A percentile compares a stretch with the other conserved stretches of the same genome.
Evolutionary conservation across 92 coral and sea anemone genomes (phyloP).

Genomic region (Epizoanthus rinbou): DNA sequence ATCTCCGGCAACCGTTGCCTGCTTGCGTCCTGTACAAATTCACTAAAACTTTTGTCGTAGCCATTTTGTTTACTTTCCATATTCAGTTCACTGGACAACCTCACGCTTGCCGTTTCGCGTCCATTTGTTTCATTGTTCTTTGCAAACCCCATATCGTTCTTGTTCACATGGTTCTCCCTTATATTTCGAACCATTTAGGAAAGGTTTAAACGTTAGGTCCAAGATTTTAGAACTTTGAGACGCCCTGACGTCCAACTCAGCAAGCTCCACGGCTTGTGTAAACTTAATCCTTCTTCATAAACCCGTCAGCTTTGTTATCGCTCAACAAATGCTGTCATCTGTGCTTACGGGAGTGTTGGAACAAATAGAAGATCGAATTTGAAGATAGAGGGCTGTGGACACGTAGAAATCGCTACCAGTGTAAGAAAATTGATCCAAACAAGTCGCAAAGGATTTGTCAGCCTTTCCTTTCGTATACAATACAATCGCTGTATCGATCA

Average conservation of each 20-base stretch:
- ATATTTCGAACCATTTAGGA: conserved; percentile 19
- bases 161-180: conserved; percentile 25
- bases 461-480: neutral
- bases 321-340: conserved; percentile 36
- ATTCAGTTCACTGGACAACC: neutral
- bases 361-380: conserved; percentile 8
- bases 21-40: conserved; percentile 34
- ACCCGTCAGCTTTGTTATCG: conserved; percentile 19
- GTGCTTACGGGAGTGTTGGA: conserved; percentile 5
- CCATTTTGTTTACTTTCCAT: conserved; percentile 36
- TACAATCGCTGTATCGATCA: neutral
- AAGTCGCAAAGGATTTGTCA: neutral
- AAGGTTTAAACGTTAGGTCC: neutral
- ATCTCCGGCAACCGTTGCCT: conserved; percentile 31
- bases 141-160: conserved; percentile 25
- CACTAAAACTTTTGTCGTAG: conserved; percentile 32
- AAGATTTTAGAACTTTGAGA: neutral
- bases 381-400: conserved; percentile 8
- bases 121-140: neutral
- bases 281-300: conserved; percentile 23
- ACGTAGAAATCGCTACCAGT: neutral
- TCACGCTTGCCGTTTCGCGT: conserved; percentile 16
- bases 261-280: neutral
- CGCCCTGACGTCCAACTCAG: neutral
- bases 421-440: neutral